Conservation (phyloP, 2,113 vertebrate genomes). For the Anarrhichthys ocellatus region DNA sequence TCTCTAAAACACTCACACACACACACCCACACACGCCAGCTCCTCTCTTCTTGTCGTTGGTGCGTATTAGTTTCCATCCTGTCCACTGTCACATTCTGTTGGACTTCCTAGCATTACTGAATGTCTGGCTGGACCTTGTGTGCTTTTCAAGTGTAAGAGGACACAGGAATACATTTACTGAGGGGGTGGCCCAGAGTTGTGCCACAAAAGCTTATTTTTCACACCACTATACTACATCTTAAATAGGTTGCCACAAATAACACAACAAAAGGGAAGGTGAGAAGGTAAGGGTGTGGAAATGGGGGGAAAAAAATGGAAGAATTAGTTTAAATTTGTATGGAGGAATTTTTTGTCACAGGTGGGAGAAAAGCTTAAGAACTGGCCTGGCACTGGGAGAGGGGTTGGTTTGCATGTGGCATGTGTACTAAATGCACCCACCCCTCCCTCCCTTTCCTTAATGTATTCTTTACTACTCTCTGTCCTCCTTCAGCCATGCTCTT, state of each 20-base stretch:
- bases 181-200: constrained; percentile 22
- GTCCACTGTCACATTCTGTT: constrained; percentile 3
- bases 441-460: not conserved
- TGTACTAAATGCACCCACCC: not conserved
- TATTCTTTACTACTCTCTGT: constrained; percentile 17
- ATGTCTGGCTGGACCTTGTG: constrained; percentile 28
- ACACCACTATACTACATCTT: constrained; percentile 18
- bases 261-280: not conserved
- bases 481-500: constrained; percentile 31
- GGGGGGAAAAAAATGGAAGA: not conserved
- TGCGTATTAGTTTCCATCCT: constrained; percentile 32
- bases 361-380: not conserved
- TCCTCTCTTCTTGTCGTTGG: no score
- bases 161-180: constrained; percentile 34
- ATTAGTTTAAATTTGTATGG: not conserved
- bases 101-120: constrained; percentile 18
- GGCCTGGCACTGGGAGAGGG: not conserved
- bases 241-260: not conserved
- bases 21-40: no score
- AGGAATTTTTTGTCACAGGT: not conserved
- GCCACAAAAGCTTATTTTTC: constrained; percentile 51
- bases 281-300: not conserved
- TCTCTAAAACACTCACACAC: no score
- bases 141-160: constrained; percentile 51
- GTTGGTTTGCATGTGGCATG: not conserved